Evolutionary conservation across 1,140 invertebrate genomes (phyloP).

Genomic region (Atta colombica): DNA sequence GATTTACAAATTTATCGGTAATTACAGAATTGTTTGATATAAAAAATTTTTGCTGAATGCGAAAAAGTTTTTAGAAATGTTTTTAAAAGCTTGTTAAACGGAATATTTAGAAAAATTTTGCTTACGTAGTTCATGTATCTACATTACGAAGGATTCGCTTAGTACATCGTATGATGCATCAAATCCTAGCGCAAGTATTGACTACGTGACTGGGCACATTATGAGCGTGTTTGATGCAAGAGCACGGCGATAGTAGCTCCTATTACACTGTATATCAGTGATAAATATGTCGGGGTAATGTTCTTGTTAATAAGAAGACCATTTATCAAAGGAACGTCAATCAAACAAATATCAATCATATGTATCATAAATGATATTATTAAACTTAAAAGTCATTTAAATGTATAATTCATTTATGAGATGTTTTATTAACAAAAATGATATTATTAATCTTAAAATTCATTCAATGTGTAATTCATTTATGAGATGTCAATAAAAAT

Average conservation of each 20-base stretch:
- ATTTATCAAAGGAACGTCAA: slow-evolving; percentile 23
- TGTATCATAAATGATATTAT: not conserved
- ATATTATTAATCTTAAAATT: not conserved
- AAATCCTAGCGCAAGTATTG: slow-evolving; percentile 71
- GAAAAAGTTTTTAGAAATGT: slow-evolving; percentile 19
- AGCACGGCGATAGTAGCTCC: slow-evolving; percentile 50
- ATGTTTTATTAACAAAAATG: not conserved
- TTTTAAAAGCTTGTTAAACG: not conserved
- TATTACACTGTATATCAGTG: slow-evolving; percentile 61
- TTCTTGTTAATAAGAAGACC: slow-evolving; percentile 17
- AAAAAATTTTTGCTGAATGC: slow-evolving; percentile 6
- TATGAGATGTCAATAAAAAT: not conserved
- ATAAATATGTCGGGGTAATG: slow-evolving; percentile 46
- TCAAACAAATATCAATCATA: slow-evolving; percentile 16
- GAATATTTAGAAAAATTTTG: slow-evolving; percentile 46
- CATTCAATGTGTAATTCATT: not conserved
- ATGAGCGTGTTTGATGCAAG: slow-evolving; percentile 73
- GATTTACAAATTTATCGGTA: not conserved
- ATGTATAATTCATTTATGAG: not conserved
- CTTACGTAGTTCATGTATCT: slow-evolving; percentile 5
- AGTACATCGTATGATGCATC: slow-evolving; percentile 47
- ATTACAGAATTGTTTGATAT: not conserved
- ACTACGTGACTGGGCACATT: slow-evolving; percentile 73
- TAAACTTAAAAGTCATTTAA: not conserved
- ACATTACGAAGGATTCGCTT: slow-evolving; percentile 15